A percentile compares a stretch with the other conserved stretches of the same genome.
Evolutionary conservation across 37 sponge, comb jelly and placozoan genomes (phyloP).

Genomic region (Tethya wilhelma): DNA sequence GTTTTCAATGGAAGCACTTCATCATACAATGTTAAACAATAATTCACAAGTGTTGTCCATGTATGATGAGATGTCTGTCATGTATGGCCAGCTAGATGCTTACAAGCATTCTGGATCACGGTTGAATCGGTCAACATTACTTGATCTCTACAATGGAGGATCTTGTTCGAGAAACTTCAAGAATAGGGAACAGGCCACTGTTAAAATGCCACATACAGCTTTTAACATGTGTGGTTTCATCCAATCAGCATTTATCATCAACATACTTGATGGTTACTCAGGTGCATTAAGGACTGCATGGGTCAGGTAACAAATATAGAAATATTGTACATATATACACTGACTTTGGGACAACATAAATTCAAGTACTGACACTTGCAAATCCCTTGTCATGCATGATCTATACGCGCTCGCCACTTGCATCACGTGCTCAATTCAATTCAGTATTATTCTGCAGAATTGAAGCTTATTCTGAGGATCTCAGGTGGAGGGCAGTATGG

Average conservation of each 20-base stretch:
- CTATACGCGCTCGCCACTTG: too few relatives aligned
- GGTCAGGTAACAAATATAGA: too few relatives aligned
- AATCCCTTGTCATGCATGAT: too few relatives aligned
- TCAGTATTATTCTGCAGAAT: too few relatives aligned
- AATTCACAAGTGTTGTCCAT: neutral
- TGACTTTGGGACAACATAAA: too few relatives aligned
- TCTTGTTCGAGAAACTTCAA: constrained; percentile 7
- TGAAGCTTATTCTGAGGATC: too few relatives aligned
- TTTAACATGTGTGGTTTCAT: constrained; percentile 19
- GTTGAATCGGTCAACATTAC: constrained; percentile 8
- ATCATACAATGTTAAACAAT: neutral
- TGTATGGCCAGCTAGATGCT: constrained; percentile 17
- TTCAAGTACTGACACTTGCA: too few relatives aligned
- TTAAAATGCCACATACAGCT: neutral
- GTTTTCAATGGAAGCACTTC: constrained; percentile 16
- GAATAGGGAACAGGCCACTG: neutral
- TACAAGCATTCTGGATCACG: constrained; percentile 6
- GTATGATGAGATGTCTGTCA: constrained; percentile 12
- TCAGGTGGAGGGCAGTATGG: too few relatives aligned
- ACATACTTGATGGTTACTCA: neutral
- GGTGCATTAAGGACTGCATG: too few relatives aligned
- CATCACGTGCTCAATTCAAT: too few relatives aligned
- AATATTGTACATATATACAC: too few relatives aligned
- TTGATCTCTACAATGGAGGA: constrained; percentile 23
- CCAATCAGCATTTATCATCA: neutral